Conservation (phyloP, 2,113 vertebrate genomes). For the Thymallus thymallus region DNA sequence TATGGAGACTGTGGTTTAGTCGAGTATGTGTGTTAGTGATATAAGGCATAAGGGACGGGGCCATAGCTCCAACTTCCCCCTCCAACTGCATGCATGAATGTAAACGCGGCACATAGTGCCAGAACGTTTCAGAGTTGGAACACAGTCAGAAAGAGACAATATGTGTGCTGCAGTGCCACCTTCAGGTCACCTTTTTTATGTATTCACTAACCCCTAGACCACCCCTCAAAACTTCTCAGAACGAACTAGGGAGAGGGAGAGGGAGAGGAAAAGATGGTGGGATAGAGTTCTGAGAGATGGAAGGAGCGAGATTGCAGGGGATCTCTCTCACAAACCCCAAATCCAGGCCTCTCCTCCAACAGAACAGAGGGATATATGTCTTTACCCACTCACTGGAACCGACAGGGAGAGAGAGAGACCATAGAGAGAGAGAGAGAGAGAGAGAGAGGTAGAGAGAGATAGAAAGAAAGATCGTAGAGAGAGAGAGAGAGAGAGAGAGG, state of each 20-base stretch:
- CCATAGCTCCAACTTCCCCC: slow-evolving; percentile 22
- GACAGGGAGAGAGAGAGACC: slow-evolving; percentile 23
- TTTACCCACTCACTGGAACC: background rate
- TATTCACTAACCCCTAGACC: background rate
- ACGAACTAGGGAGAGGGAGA: background rate
- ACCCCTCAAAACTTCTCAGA: background rate
- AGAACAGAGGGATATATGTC: no score
- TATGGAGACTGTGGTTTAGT: slow-evolving; percentile 59
- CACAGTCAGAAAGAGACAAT: slow-evolving; percentile 21
- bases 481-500: no score
- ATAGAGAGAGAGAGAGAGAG: background rate
- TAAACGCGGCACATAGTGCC: no score
- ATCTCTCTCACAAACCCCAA: no score
- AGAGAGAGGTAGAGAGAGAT: no score
- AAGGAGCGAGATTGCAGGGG: no score
- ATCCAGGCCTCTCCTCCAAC: no score
- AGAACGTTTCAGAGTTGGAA: background rate
- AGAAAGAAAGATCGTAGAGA: no score
- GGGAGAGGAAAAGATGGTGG: background rate
- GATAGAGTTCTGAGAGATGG: no score
- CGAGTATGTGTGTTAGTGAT: slow-evolving; percentile 57
- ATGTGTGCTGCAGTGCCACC: slow-evolving; percentile 36
- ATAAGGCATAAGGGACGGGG: slow-evolving; percentile 29
- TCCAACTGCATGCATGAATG: no score
- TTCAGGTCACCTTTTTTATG: no score